Base-by-base conservation (phyloP, 1,140 invertebrate species). In the Eufriesea mexicana region DNA sequence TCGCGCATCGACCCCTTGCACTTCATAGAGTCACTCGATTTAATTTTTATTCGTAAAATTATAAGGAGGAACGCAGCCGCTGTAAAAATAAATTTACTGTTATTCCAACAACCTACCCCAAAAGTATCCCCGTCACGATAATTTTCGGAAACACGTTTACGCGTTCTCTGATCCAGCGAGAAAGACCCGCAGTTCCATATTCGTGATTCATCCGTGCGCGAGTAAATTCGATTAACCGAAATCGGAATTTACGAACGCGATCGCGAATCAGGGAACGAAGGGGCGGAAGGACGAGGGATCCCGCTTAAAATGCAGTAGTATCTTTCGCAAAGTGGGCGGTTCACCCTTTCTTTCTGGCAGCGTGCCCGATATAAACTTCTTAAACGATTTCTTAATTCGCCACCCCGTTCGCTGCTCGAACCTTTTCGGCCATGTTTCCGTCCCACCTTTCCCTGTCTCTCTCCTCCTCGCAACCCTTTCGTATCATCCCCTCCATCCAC, bases 301-400 rank as follows among this genome's bases (percentile, higher is more conserved):
- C 54, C 62, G 76, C 45, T 76, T 70, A 76, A 77, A 67, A 59
- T 77, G 64, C 80, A 82, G 73, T 49, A 70, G 80, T 83, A 78
- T 77, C 66, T 62, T 28, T 70, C 9, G 28, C 66, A 67, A 82
- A 57, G 61, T 75, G 59, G 71, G 71, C 59, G 61, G 47, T 84
- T 54, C 59, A 47, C 78, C 74, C 35, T 68, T 87, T 76, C 72
- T 79, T 79, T 70, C 64, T 71, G 59, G 76, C 79, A 51, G 64
- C 67, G 61, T 84, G 79, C 87, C 86, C 84, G 86, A 90, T 86
- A 88, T 88, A 90, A 90, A 90, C 79, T 90, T 90, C 86, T 86
- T 86, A 88, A 90, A 86, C 89, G 89, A 90, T 90, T 88, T 90
- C 89, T 90, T 88, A 90, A 90, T 90, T 90, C 84, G 72, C 84